Percentiles rank a stretch among this genome's conserved stretches.
Evolutionary conservation across 2,797 vertebrate species (phyloP).

Genomic region (Masticophis lateralis): DNA sequence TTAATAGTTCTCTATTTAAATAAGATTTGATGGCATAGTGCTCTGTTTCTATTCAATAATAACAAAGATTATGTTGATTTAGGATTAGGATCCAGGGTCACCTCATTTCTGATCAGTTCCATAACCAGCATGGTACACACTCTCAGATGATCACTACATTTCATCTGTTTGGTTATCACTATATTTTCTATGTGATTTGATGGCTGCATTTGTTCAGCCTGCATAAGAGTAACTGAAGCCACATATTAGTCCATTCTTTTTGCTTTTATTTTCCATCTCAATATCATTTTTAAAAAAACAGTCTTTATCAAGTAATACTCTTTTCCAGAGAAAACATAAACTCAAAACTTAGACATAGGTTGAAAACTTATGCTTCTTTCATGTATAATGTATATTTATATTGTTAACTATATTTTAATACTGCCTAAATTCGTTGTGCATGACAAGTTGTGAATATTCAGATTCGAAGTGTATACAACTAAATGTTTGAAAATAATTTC

Average conservation of each 20-base stretch:
- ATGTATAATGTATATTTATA: background rate
- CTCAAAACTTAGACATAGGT: background rate
- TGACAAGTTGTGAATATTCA: background rate
- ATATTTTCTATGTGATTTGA: background rate
- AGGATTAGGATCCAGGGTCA: background rate
- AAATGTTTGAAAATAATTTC: conserved; percentile 14
- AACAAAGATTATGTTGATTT: background rate
- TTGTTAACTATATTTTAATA: background rate
- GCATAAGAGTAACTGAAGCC: background rate
- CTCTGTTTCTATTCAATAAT: background rate
- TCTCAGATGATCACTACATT: background rate
- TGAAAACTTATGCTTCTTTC: background rate
- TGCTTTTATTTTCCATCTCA: background rate
- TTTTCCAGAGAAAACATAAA: background rate
- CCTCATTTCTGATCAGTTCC: background rate
- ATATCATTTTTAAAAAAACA: background rate
- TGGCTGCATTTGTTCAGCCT: background rate
- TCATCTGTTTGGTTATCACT: background rate
- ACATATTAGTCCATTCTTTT: background rate
- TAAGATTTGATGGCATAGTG: background rate
- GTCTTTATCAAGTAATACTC: background rate
- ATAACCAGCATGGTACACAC: background rate
- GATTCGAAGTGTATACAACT: background rate
- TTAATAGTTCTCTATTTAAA: background rate
- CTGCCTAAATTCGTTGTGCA: background rate